A percentile compares a stretch with the other conserved stretches of the same genome.
phyloP scores from a whole-genome alignment of 2,888 invertebrate genomes.

The Apamea crenata region DNA sequence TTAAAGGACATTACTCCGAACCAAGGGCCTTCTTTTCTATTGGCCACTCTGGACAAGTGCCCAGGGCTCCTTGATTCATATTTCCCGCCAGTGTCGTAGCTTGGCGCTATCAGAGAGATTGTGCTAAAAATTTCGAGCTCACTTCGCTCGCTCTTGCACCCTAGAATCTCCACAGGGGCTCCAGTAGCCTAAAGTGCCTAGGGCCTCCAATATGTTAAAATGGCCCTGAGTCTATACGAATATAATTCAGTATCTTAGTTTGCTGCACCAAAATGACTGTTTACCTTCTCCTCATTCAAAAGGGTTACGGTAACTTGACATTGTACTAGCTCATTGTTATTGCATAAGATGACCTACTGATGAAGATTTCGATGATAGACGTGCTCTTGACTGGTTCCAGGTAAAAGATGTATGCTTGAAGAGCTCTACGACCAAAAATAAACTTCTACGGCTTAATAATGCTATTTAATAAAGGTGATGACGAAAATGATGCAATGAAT shows the following conservation, averaged over 20 bases:
- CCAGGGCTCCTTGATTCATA: not conserved
- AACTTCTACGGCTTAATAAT: not conserved
- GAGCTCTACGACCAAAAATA: not conserved
- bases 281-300: not conserved
- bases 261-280: not conserved
- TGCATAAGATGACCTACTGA: not conserved
- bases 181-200: not conserved
- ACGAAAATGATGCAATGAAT: not conserved
- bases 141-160: not conserved
- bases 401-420: not conserved
- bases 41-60: not conserved
- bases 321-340: not conserved
- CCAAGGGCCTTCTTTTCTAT: not conserved
- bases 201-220: not conserved
- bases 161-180: not conserved
- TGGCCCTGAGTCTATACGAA: not conserved
- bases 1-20: not conserved
- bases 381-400: not conserved
- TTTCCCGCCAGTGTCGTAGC: not conserved
- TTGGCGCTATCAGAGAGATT: too few relatives aligned
- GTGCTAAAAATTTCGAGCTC: not conserved
- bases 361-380: not conserved
- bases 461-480: not conserved
- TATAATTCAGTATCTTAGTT: conserved; percentile 3
- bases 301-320: too few relatives aligned